Percentiles rank a stretch among this genome's conserved stretches.
phyloP scores from a whole-genome alignment of 2,888 invertebrate genomes.

The Podabrus alpinus region DNA sequence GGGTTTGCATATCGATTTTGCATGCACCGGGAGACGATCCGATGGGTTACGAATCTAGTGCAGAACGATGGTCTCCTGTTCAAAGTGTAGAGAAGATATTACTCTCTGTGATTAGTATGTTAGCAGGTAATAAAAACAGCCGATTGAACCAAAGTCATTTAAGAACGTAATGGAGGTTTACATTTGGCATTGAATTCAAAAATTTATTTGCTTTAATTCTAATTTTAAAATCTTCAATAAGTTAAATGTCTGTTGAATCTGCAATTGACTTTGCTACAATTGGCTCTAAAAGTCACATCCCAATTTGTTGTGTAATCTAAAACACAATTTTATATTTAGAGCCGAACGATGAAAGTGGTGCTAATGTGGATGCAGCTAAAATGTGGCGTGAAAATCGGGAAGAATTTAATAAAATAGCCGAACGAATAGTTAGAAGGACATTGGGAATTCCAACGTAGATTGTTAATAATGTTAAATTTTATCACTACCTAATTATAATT shows the following conservation, averaged over 20 bases:
- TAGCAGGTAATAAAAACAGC: slow-evolving; percentile 81
- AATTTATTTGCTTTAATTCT: no score
- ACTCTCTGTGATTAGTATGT: slow-evolving; percentile 96
- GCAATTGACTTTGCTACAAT: no score
- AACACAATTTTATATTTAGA: slow-evolving; percentile 61
- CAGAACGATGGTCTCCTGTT: slow-evolving; percentile 98
- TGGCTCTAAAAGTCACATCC: background rate
- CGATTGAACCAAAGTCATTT: no score
- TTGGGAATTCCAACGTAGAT: slow-evolving; percentile 70
- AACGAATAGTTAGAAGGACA: slow-evolving; percentile 88
- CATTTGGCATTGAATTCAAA: no score
- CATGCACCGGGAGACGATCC: slow-evolving; percentile 99
- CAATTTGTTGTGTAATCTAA: background rate
- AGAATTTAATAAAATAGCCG: slow-evolving; percentile 92
- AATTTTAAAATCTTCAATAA: no score
- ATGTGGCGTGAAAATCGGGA: slow-evolving; percentile 97
- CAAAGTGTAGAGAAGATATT: slow-evolving; percentile 99
- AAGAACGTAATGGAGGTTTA: no score
- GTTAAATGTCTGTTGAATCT: no score
- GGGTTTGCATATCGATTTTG: slow-evolving; percentile 98
- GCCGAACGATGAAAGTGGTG: slow-evolving; percentile 98
- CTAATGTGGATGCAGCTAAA: slow-evolving; percentile 98
- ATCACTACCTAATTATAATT: background rate
- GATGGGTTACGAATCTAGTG: slow-evolving; percentile 98
- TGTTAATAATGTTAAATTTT: background rate